Percentiles rank a stretch among this genome's conserved stretches.
phyloP scores from a whole-genome alignment of 1,140 invertebrate species.

The Drosophila seguyi region DNA sequence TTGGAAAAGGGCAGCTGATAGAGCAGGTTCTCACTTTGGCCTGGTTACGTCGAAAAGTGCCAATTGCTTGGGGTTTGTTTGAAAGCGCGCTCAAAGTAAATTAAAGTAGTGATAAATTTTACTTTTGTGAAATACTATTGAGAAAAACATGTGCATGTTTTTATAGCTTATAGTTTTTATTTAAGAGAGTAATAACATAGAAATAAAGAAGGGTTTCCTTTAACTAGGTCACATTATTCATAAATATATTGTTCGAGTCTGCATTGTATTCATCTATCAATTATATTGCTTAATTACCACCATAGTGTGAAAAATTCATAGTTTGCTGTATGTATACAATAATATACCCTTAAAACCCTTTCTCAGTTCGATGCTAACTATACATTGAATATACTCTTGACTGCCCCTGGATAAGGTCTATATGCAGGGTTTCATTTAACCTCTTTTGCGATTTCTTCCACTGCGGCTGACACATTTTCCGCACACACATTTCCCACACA shows the following conservation, averaged over 20 bases:
- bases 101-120: background rate
- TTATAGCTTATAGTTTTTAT: no score
- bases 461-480: constrained; percentile 60
- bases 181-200: no score
- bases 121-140: background rate
- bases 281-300: no score
- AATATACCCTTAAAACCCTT: no score
- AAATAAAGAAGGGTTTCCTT: no score
- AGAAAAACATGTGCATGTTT: no score
- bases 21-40: constrained; percentile 22
- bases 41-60: constrained; percentile 1
- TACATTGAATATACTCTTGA: background rate
- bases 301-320: no score
- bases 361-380: background rate
- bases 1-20: constrained; percentile 13
- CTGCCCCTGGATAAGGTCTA: background rate
- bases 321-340: background rate
- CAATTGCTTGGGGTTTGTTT: constrained; percentile 1
- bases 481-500: constrained; percentile 17
- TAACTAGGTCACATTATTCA: no score
- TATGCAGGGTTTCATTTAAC: constrained; percentile 5
- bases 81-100: background rate
- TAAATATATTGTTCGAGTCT: no score
- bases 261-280: no score
- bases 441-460: constrained; percentile 17